Conservation (phyloP, 2,113 vertebrate species). For the Chinchilla lanigera region DNA sequence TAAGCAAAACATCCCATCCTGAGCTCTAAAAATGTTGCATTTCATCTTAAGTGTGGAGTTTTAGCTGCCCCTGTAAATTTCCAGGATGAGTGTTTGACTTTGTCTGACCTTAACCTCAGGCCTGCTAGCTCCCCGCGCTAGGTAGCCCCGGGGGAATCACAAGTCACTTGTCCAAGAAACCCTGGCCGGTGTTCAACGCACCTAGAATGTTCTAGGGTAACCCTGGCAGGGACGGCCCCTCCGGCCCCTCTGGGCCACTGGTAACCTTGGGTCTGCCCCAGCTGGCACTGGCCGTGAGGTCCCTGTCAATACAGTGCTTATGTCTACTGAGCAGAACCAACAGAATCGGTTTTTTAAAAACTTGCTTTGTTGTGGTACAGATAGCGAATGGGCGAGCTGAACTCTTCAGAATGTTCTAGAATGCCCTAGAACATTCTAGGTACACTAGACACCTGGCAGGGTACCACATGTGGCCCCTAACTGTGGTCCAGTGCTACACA, state of each 20-base stretch:
- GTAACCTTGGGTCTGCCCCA: not conserved
- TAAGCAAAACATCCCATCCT: not conserved
- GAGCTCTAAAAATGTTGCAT: not conserved
- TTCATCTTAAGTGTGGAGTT: not conserved
- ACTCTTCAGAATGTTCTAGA: not conserved
- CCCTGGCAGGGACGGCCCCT: not conserved
- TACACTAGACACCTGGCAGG: not conserved
- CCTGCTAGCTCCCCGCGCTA: not conserved
- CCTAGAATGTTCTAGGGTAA: not conserved
- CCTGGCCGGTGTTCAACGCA: not conserved
- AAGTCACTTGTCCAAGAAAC: not conserved
- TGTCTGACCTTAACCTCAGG: not conserved
- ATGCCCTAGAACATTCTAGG: not conserved
- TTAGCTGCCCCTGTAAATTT: not conserved
- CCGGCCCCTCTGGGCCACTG: not conserved
- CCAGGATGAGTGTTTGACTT: not conserved
- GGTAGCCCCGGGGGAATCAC: not conserved
- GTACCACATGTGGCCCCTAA: not conserved
- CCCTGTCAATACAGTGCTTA: not conserved
- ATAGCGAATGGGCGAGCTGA: not conserved
- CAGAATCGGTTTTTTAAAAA: not conserved
- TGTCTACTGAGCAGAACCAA: not conserved
- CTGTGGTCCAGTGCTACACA: not conserved
- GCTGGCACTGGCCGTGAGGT: not conserved
- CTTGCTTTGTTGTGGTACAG: not conserved